These are phyloP conservation scores for Bovichtus variegatus DNA, from an alignment of 2,797 vertebrate genomes.

Conservation along the genomic window DNA sequence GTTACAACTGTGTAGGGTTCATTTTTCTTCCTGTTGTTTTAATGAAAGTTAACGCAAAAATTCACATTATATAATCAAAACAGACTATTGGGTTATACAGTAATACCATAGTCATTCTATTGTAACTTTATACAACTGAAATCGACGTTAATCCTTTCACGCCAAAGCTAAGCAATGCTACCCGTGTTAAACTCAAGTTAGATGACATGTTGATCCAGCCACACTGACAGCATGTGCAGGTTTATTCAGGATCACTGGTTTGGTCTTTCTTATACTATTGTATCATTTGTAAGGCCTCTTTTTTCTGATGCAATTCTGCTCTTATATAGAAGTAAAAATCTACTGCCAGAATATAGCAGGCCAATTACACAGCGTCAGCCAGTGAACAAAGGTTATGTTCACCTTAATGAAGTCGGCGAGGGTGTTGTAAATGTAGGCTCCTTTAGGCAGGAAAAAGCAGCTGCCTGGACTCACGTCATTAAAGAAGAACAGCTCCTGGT, in stretches of 20 bases:
- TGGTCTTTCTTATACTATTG: too few relatives aligned
- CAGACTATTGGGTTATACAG: neutral
- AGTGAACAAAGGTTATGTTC: constrained; percentile 4
- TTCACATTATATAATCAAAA: too few relatives aligned
- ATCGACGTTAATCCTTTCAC: too few relatives aligned
- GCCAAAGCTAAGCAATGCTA: neutral
- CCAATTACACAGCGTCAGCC: neutral
- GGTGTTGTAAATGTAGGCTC: constrained; percentile 91
- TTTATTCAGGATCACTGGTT: neutral
- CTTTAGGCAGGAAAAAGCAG: constrained; percentile 95
- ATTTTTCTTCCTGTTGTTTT: neutral
- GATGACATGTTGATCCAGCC: neutral
- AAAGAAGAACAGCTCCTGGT: constrained; percentile 95
- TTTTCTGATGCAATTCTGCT: neutral
- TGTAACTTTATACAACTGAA: neutral
- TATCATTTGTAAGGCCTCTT: too few relatives aligned
- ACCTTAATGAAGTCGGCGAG: constrained; percentile 93
- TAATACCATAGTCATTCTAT: neutral
- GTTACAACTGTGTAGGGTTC: neutral
- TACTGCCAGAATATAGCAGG: neutral
- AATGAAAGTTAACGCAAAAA: too few relatives aligned
- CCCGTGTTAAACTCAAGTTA: neutral
- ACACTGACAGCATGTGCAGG: neutral
- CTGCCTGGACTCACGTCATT: constrained; percentile 94
- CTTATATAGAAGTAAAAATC: neutral